Evolutionary conservation across 2,797 vertebrate genomes (phyloP), one percentile per base, ranked within the genome.

Genomic region (Oreonectes daqikongensis): DNA sequence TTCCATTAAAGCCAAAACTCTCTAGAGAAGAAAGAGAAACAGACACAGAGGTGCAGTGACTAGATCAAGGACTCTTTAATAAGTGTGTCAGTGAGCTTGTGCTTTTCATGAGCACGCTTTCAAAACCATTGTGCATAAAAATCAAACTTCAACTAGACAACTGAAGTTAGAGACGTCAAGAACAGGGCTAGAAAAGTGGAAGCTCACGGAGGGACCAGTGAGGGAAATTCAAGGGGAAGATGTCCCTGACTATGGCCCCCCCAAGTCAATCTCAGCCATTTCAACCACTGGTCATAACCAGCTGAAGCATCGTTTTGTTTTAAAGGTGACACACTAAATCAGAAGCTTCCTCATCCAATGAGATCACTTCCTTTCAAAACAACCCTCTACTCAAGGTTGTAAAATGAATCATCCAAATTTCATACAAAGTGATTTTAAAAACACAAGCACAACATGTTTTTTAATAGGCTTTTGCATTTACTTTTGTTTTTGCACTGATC

Each of bases 351-450:
- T 61, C 9, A 0, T 22, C 9, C 46, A 18, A 48, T 50, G 42
- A 72, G 57, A 42, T 61, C 70, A 72, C 70, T 61, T 72, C 70
- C 70, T 48, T 26, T 61, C 26, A 20, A 72, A 61, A 48, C 42
- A 17, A 2, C 28, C 15, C 15, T 17, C 44, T 46, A 9, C 11
- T 4, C 12, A 42, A 14, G 14, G 40, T 35, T 32, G 4, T 32
- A 32, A 32, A 32, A 1, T 30, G 30, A 32, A 32, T 0, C 30
- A 3, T 7, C 30, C 5, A 5, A 32, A 32, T 6, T 32, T 32
- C 30, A 32, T 32, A 32, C 30, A 32, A 32, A 32, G 30, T n/a
- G n/a, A n/a, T n/a, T n/a, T n/a, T n/a, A n/a, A n/a, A n/a, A n/a
- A n/a, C n/a, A n/a, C n/a, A n/a, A n/a, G n/a, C n/a, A n/a, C n/a